Percentiles rank a stretch among this genome's conserved stretches.
Evolutionary conservation across 2,113 vertebrate genomes (phyloP).

Genomic region (Regulus satrapa): DNA sequence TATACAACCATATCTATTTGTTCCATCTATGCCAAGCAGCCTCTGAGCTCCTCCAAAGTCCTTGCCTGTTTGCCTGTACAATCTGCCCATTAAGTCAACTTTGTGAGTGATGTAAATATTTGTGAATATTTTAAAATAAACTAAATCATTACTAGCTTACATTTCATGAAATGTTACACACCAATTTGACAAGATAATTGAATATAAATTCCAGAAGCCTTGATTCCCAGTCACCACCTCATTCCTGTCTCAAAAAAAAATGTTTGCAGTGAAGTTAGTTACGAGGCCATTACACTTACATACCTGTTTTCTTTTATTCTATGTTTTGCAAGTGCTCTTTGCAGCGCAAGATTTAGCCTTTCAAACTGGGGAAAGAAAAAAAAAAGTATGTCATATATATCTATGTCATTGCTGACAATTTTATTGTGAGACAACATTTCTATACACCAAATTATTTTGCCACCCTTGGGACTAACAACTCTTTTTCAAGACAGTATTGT

Average conservation of each 20-base stretch:
- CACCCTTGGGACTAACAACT: neutral
- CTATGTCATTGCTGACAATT: neutral
- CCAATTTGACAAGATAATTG: neutral
- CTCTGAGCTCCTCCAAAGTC: neutral
- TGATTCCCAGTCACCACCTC: neutral
- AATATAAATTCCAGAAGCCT: neutral
- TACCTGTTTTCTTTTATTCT: conserved; percentile 82
- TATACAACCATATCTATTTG: neutral
- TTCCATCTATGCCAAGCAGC: neutral
- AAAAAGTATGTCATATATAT: neutral
- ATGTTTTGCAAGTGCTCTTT: conserved; percentile 81
- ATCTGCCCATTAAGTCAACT: neutral
- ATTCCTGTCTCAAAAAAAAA: neutral
- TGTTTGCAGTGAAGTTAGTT: neutral
- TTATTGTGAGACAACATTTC: neutral
- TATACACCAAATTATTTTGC: neutral
- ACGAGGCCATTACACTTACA: neutral
- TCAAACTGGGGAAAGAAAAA: conserved; percentile 82
- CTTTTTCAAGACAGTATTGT: neutral
- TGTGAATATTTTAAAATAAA: neutral
- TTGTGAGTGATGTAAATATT: neutral
- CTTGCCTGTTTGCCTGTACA: neutral
- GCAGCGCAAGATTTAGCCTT: conserved; percentile 85
- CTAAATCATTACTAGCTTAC: neutral
- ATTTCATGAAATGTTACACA: neutral